phyloP scores from a whole-genome alignment of 2,888 invertebrate genomes.

The Gandaritis pyraliata region DNA sequence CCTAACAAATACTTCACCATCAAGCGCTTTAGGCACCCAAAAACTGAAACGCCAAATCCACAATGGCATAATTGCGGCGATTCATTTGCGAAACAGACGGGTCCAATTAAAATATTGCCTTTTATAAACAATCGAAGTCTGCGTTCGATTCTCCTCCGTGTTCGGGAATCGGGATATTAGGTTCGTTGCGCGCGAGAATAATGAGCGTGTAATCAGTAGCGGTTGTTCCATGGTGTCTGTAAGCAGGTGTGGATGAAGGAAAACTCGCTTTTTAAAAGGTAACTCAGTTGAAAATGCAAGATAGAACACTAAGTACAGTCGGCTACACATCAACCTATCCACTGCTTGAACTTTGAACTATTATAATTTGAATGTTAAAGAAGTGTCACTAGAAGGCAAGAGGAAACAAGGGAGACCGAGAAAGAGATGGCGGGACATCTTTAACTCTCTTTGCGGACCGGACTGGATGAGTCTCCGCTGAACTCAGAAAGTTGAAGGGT shows the following conservation, averaged over 20 bases:
- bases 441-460: too few species aligned
- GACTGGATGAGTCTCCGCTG: too few species aligned
- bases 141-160: conserved; percentile 4
- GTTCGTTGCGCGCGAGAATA: conserved; percentile 29
- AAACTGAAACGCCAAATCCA: conserved; percentile 15
- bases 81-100: conserved; percentile 33
- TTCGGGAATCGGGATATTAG: conserved; percentile 28
- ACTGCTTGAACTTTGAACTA: too few species aligned
- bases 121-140: conserved; percentile 35
- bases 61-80: conserved; percentile 27
- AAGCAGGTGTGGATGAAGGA: conserved; percentile 10
- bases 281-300: too few species aligned
- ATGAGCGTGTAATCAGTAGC: conserved; percentile 28
- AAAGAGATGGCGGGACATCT: too few species aligned
- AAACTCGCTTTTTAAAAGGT: background rate
- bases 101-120: conserved; percentile 45
- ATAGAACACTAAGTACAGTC: too few species aligned
- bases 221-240: conserved; percentile 6
- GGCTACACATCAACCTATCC: too few species aligned
- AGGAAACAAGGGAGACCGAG: too few species aligned
- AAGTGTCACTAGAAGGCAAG: too few species aligned
- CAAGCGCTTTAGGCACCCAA: background rate
- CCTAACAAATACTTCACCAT: background rate
- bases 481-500: too few species aligned
- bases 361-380: too few species aligned